phyloP scores from a whole-genome alignment of 2,113 vertebrate species.

The Pachyramphus minor region DNA sequence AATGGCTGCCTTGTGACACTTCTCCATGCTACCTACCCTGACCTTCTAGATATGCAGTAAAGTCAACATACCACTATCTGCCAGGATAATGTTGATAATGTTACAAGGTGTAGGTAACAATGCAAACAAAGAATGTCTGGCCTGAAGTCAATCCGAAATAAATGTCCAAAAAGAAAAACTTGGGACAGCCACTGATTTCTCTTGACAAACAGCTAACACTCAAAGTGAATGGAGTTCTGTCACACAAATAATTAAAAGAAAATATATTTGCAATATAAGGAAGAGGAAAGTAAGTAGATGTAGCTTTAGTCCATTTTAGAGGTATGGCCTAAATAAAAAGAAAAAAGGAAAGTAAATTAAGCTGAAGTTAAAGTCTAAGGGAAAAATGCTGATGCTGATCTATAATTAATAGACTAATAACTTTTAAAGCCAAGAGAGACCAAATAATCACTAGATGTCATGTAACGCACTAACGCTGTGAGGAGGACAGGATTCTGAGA shows the following conservation, averaged over 20 bases:
- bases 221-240: not conserved
- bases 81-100: not conserved
- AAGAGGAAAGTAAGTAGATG: not conserved
- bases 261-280: not conserved
- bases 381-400: not conserved
- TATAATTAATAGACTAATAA: conserved; percentile 15
- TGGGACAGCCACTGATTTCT: not conserved
- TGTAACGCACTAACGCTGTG: not conserved
- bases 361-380: not conserved
- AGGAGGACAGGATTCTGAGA: not conserved
- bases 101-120: not conserved
- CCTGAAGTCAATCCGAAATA: not conserved
- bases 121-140: not conserved
- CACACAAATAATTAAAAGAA: not conserved
- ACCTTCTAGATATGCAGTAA: not conserved
- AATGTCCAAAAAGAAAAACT: not conserved
- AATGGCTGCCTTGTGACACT: not conserved
- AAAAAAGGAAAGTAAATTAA: conserved; percentile 9
- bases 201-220: not conserved
- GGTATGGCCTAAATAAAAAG: not conserved
- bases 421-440: not conserved
- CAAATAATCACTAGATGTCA: not conserved
- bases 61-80: not conserved
- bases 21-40: not conserved
- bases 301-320: not conserved